Evolutionary conservation across 2,888 invertebrate genomes (phyloP).

Genomic region (Catotricha subobsoleta): DNA sequence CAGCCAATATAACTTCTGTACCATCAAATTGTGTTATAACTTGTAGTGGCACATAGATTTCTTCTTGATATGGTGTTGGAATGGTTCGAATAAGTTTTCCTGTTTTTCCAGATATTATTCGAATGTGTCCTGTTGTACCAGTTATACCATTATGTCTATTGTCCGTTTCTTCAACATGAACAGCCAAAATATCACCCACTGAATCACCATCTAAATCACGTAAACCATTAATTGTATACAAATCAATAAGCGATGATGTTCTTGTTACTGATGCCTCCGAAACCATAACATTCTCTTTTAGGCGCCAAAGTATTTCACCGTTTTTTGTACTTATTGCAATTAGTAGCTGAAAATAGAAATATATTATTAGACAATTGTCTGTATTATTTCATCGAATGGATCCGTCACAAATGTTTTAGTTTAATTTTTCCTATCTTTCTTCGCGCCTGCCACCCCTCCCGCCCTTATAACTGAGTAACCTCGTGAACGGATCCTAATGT

Average conservation of each 20-base stretch:
- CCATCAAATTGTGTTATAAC: conserved; percentile 40
- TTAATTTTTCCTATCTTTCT: no score
- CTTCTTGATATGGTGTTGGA: conserved; percentile 43
- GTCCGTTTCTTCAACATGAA: conserved; percentile 42
- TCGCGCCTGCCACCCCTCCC: no score
- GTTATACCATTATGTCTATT: conserved; percentile 17
- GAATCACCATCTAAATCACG: conserved; percentile 52
- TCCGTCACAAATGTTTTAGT: no score
- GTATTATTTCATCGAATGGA: neutral
- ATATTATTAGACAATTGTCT: neutral
- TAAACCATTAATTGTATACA: conserved; percentile 53
- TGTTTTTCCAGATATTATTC: conserved; percentile 50
- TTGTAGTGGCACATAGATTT: conserved; percentile 58
- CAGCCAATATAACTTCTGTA: conserved; percentile 44
- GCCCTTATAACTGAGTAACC: no score
- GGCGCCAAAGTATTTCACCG: conserved; percentile 48
- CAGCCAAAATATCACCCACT: conserved; percentile 47
- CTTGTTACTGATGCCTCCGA: conserved; percentile 27
- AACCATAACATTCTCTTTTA: conserved; percentile 20
- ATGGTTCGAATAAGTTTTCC: conserved; percentile 44
- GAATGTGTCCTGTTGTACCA: conserved; percentile 40
- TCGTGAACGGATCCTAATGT: no score
- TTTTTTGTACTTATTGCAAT: conserved; percentile 46
- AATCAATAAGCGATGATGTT: conserved; percentile 33
- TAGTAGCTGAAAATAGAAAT: conserved; percentile 31